Evolutionary conservation across 2,888 invertebrate genomes (phyloP), one percentile per base, ranked within the genome.

Genomic region (Diplolepis rosae): DNA sequence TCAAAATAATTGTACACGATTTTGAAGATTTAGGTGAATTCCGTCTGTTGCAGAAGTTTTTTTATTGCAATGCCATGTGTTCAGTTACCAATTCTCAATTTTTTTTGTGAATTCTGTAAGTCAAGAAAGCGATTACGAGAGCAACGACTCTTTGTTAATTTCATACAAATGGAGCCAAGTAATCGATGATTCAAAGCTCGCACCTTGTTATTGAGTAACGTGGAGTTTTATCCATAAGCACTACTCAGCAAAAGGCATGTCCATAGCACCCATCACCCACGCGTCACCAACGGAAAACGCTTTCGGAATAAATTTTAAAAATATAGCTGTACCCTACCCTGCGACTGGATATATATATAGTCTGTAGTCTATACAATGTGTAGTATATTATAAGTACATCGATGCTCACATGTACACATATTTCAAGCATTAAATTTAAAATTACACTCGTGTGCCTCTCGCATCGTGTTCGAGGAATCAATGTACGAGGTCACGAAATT

Each of bases 401-500:
- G 50, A 45, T 61, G 30, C 28, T 48, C 15, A 61, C 30, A 45
- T 61, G 30, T 18, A 45, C 15, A 61, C 30, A 24, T 48, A 32
- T 35, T 24, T 39, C 24, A 24, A 35, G 52, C 35, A 52, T 42
- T 18, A 51, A 1, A 50, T 69, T 77, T 73, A 72, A 72, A 75
- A 66, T 68, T 75, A 68, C 15, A 56, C 69, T 48, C 65, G 70
- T 56, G 74, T 73, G 66, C 73, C 42, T 18, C n/a, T 5, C 65
- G 68, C 73, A 74, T 69, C 56, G 69, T 54, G 76, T 81, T 78
- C 77, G 77, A 61, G 72, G 77, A 80, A 80, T 78, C 79, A 75
- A 77, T 77, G 65, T 74, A 71, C 75, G 80, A 79, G 79, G 79
- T 77, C 79, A 78, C 74, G 74, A 79, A 79, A 78, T 78, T 80